Base-by-base conservation (phyloP, 2,888 invertebrate species). In the Lissonota sp. region DNA sequence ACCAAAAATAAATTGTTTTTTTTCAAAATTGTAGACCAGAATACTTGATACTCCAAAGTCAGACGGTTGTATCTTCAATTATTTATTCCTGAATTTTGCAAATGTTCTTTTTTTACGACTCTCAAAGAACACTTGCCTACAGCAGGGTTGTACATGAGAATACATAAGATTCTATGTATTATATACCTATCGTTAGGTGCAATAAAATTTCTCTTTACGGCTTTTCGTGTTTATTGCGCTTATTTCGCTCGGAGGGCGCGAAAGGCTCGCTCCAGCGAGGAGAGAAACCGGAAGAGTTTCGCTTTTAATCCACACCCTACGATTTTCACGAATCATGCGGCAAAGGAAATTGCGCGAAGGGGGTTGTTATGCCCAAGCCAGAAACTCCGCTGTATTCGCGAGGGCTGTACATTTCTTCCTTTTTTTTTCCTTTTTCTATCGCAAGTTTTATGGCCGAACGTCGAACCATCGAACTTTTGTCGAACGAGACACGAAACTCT, bases 191-290 rank as follows among this genome's bases (percentile, higher is more conserved):
- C 73, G 71, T 72, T 72, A 49, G 71, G 51, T 70, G 67, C 64
- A 73, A 79, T 74, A 74, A 79, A 79, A 79, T 53, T 69, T 51
- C 16, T 49, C 63, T 79, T 69, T 69, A 63, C 57, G 73, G 72
- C 73, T 67, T 51, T 26, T 74, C 73, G 58, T 69, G 73, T 74
- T 73, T 79, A 64, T 70, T 79, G 51, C 79, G 63, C 69, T 74
- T 74, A 74, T 69, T 74, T 42, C 46, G 40, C 8, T 12, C 49
- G 49, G 37, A 6, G 12, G 6, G 39, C 6, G 26, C 26, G 26
- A 26, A 26, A 26, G 26, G 26, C 26, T 3, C 26, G 26, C 26
- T 26, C 3, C 26, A 26, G 26, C 3, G 26, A 26, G 26, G 26
- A 26, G 26, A 26, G 14, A 49, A 49, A 64, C 37, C 64, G n/a